phyloP scores from a whole-genome alignment of 2,113 vertebrate species.

The Terrapene triunguis region DNA sequence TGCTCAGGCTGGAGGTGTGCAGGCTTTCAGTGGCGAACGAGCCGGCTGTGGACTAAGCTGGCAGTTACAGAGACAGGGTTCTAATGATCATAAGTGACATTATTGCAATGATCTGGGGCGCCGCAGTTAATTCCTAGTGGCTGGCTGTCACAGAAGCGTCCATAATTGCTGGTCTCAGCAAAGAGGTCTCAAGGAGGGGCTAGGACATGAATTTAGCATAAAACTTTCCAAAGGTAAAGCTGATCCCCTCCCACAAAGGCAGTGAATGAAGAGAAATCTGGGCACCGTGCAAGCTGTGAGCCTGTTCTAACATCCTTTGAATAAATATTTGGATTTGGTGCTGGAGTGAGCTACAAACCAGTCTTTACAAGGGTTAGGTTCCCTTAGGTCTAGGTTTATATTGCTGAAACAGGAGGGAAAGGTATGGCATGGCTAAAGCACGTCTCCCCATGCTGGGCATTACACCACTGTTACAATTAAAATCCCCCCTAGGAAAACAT shows the following conservation, averaged over 20 bases:
- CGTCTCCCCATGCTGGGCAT: not conserved
- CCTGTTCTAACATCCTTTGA: not conserved
- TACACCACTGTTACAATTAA: not conserved
- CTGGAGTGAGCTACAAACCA: not conserved
- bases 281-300: not conserved
- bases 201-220: not conserved
- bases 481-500: not conserved
- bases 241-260: not conserved
- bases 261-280: not conserved
- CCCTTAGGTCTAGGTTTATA: slow-evolving; percentile 35
- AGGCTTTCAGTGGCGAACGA: not conserved
- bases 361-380: slow-evolving; percentile 49
- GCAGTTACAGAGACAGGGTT: not conserved
- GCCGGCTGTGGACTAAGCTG: not conserved
- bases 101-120: not conserved
- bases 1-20: not conserved
- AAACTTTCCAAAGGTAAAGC: not conserved
- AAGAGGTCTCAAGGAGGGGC: not conserved
- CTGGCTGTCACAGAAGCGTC: not conserved
- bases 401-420: not conserved
- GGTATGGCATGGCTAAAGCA: not conserved
- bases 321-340: slow-evolving; percentile 36
- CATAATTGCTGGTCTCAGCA: not conserved
- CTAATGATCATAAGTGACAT: not conserved
- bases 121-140: not conserved